Percentiles rank a stretch among this genome's conserved stretches.
phyloP scores from a whole-genome alignment of 2,888 invertebrate genomes.

The Chymomyza amoena region DNA sequence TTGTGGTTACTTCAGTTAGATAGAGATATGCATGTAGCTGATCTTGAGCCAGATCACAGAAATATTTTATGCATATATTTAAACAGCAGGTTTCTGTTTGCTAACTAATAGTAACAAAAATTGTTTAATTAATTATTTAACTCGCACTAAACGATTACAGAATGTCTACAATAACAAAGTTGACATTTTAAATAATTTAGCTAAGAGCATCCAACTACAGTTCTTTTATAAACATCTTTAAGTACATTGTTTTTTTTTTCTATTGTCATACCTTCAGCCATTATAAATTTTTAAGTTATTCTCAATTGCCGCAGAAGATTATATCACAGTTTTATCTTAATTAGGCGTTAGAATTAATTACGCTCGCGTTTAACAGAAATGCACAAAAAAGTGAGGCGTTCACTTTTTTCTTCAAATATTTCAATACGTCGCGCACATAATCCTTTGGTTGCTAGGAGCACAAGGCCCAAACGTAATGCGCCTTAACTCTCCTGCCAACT shows the following conservation, averaged over 20 bases:
- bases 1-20: constrained; percentile 48
- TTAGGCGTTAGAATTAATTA: not conserved
- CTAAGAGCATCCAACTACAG: constrained; percentile 20
- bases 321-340: constrained; percentile 3
- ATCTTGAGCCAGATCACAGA: constrained; percentile 54
- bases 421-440: not conserved
- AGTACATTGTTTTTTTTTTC: constrained; percentile 7
- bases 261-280: constrained; percentile 52
- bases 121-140: not conserved
- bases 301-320: not conserved
- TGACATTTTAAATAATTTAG: not conserved
- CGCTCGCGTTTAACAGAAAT: not conserved
- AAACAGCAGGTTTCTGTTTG: not conserved
- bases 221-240: constrained; percentile 5
- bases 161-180: not conserved
- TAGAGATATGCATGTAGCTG: constrained; percentile 6
- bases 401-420: constrained; percentile 1
- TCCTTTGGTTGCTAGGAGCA: not conserved
- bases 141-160: not conserved
- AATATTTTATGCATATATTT: not conserved
- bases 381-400: not conserved
- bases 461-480: no score
- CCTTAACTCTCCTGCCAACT: not conserved
- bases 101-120: not conserved
- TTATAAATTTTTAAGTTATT: constrained; percentile 15